phyloP scores from a whole-genome alignment of 2,888 invertebrate species.

The Cantharis rustica region DNA sequence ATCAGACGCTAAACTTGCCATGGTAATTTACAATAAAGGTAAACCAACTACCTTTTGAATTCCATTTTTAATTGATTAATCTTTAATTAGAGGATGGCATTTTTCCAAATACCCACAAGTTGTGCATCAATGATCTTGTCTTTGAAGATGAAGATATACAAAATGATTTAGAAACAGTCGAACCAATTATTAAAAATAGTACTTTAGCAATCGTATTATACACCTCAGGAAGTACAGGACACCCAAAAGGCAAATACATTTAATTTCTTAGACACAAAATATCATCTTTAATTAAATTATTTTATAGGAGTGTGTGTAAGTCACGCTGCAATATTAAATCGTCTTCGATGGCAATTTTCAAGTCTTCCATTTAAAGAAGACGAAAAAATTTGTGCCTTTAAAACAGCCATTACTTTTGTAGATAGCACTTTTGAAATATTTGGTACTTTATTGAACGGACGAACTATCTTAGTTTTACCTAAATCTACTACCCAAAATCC shows the following conservation, averaged over 20 bases:
- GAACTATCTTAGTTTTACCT: conserved; percentile 70
- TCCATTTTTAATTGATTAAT: background rate
- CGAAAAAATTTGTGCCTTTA: conserved; percentile 75
- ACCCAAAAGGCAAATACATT: conserved; percentile 77
- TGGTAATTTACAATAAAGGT: conserved; percentile 72
- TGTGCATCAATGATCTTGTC: conserved; percentile 59
- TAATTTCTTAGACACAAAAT: background rate
- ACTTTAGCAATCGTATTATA: conserved; percentile 77
- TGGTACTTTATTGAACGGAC: conserved; percentile 74
- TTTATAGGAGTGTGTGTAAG: conserved; percentile 75
- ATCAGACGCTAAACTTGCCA: conserved; percentile 71
- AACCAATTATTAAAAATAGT: conserved; percentile 44
- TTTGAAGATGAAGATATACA: conserved; percentile 51
- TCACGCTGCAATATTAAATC: conserved; percentile 76
- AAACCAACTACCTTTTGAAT: conserved; percentile 17
- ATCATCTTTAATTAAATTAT: background rate
- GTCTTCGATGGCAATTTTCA: conserved; percentile 81
- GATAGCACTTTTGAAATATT: conserved; percentile 83
- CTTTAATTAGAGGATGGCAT: conserved; percentile 8
- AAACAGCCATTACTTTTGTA: conserved; percentile 84
- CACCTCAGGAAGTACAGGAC: conserved; percentile 88
- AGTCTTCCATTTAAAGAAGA: conserved; percentile 68
- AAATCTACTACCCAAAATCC: conserved; percentile 73
- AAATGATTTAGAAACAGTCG: conserved; percentile 53
- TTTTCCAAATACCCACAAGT: conserved; percentile 42